A percentile compares a stretch with the other conserved stretches of the same genome.
Conservation (phyloP, 2,888 invertebrate genomes). For the Oxystoma pomonae region DNA sequence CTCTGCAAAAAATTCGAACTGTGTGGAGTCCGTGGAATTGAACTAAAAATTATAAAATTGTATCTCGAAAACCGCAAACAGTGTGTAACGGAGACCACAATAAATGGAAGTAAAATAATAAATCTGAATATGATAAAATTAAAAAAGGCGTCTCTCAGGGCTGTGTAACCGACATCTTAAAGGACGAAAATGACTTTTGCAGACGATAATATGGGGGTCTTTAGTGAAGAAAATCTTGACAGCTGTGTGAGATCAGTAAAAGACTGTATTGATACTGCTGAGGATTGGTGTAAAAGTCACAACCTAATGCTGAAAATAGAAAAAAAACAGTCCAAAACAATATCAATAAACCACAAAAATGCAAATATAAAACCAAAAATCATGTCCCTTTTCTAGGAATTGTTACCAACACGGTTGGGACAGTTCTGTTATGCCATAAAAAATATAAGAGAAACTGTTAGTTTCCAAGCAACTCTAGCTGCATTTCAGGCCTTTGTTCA, state of each 20-base stretch:
- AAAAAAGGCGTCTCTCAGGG: not conserved
- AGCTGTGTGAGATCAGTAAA: not conserved
- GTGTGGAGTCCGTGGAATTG: too few relatives aligned
- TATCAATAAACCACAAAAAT: not conserved
- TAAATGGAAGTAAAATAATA: not conserved
- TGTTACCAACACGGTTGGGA: not conserved
- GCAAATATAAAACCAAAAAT: not conserved
- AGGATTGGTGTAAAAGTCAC: not conserved
- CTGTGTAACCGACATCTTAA: not conserved
- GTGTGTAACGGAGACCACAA: not conserved
- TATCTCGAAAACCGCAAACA: too few relatives aligned
- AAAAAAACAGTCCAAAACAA: not conserved
- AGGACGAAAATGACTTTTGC: not conserved
- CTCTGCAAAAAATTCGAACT: too few relatives aligned
- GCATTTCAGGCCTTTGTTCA: not conserved
- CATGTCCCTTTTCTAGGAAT: not conserved
- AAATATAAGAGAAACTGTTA: not conserved
- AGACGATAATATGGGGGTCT: not conserved
- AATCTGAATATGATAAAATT: not conserved
- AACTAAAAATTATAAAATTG: too few relatives aligned
- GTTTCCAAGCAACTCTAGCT: not conserved
- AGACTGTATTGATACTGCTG: not conserved
- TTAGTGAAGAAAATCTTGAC: not conserved
- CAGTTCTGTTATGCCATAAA: not conserved
- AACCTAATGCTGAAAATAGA: not conserved